Evolutionary conservation across 2,113 vertebrate genomes (phyloP), one percentile per base, ranked within the genome.

Genomic region (Panurus biarmicus): DNA sequence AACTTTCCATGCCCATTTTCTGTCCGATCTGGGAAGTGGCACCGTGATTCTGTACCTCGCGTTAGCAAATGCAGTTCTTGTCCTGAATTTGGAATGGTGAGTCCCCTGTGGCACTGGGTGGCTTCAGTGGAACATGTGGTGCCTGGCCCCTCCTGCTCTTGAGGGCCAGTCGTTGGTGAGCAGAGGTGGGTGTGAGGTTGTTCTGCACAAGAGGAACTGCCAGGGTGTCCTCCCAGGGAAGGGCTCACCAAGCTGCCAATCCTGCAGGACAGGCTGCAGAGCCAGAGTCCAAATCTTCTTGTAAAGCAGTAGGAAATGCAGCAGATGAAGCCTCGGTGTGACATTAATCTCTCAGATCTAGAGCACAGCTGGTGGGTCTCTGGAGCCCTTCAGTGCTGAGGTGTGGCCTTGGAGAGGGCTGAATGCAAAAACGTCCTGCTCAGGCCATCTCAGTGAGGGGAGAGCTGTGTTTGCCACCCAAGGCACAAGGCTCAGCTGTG

Each of bases 141-240:
- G 2, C 60, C 72, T 72, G 93, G 69, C 56, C 57, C 47, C 51
- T 78, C 61, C 51, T 74, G 89, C 14, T 1, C 48, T 47, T 7
- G 16, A 9, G 70, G 48, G 6, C 14, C 0, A 0, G 29, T 45
- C 16, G 12, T 31, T 93, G 5, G 45, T 1, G 6, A 69, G 13
- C 23, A 22, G 33, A 54, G 56, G n/a, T 0, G 1, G 69, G 91
- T 66, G 10, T 29, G 29, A 14, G 53, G 51, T 53, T 51, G 24
- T 31, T 51, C 28, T 53, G 15, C 6, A 11, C 19, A 24, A 7
- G n/a, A 31, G 45, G 71, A 35, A 21, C n/a, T 82, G 7, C 7
- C 33, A 44, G 61, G 38, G 47, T 62, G 65, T 65, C 23, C 40
- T 57, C 6, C 7, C 42, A 38, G 1, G 54, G 67, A 79, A 40